These are phyloP conservation scores for Bombus turneri DNA, from an alignment of 1,140 invertebrate genomes.

Conservation along the genomic window DNA sequence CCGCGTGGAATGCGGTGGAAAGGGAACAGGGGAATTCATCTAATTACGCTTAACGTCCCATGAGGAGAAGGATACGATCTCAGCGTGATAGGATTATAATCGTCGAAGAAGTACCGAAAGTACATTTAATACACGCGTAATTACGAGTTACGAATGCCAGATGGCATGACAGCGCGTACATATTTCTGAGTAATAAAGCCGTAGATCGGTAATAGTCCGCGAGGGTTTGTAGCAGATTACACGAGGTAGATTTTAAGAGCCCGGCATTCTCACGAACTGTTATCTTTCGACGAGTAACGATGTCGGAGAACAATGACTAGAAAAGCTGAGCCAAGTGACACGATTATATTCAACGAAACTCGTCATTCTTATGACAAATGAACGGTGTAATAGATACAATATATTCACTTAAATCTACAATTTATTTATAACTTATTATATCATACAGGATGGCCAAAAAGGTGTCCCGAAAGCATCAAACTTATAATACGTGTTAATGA, in stretches of 20 bases:
- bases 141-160: constrained; percentile 28
- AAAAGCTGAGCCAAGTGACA: background rate
- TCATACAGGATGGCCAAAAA: background rate
- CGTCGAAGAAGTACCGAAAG: background rate
- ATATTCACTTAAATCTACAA: too few relatives aligned
- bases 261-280: constrained; percentile 56
- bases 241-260: constrained; percentile 33
- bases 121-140: constrained; percentile 23
- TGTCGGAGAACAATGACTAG: constrained; percentile 10
- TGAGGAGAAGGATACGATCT: background rate
- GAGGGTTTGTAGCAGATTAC: constrained; percentile 13
- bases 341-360: background rate
- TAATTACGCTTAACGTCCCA: constrained; percentile 1
- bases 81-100: constrained; percentile 12
- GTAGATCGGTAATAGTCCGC: constrained; percentile 21
- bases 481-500: background rate
- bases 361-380: background rate
- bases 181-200: constrained; percentile 26
- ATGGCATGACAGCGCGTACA: background rate
- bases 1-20: background rate
- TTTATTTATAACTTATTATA: too few relatives aligned
- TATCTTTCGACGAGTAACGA: constrained; percentile 28
- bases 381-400: too few relatives aligned
- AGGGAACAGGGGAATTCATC: constrained; percentile 9
- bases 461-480: background rate